Evolutionary conservation across 2,113 vertebrate genomes (phyloP).

Genomic region (Megaceryle maxima): DNA sequence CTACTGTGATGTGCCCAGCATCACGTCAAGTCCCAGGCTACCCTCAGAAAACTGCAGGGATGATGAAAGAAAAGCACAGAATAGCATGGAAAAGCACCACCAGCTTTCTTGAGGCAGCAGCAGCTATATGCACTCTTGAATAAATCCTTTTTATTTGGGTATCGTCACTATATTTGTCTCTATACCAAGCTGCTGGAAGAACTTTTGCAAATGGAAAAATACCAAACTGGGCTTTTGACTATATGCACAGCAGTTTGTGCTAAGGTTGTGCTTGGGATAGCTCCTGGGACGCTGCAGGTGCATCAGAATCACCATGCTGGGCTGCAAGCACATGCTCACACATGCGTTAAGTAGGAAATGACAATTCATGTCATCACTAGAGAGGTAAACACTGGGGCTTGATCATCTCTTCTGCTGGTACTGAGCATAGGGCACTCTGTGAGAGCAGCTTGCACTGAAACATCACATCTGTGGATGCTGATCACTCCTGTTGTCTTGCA

Average conservation of each 20-base stretch:
- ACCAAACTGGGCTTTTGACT: neutral
- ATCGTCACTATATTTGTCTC: neutral
- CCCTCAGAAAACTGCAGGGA: neutral
- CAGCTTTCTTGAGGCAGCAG: neutral
- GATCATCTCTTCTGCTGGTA: neutral
- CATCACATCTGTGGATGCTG: neutral
- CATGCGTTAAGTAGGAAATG: neutral
- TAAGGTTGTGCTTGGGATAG: neutral
- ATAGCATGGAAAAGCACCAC: neutral
- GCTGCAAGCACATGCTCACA: rapidly evolving
- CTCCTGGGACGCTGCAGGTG: neutral
- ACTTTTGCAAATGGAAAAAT: neutral
- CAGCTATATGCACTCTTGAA: neutral
- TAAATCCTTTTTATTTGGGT: neutral
- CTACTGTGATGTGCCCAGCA: neutral
- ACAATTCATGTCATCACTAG: neutral
- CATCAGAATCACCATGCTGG: neutral
- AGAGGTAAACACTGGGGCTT: neutral
- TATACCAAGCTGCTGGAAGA: neutral
- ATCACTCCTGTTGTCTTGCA: neutral
- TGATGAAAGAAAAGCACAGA: neutral
- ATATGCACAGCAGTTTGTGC: neutral
- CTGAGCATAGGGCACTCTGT: neutral
- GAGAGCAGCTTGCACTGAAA: neutral
- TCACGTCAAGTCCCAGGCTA: neutral